Base-by-base conservation (phyloP, 1,140 invertebrate species). In the Neotoxoptera formosana region DNA sequence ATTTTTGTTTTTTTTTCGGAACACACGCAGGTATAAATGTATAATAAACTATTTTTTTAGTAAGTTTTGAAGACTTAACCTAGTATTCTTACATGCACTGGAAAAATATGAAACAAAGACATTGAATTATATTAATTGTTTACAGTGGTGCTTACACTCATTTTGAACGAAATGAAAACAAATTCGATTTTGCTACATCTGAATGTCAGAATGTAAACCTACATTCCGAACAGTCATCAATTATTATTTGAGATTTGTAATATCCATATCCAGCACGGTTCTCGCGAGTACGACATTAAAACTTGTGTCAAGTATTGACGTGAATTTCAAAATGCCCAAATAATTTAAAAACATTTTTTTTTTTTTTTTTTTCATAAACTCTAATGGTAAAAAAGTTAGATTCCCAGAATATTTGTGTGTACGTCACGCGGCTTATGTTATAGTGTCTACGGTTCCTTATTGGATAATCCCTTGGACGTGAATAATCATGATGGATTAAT, bases 401-500 rank as follows among this genome's bases (percentile, higher is more conserved):
- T n/a, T 67, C 11, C n/a, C 17, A 20, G n/a, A 76, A n/a, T 76
- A n/a, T 6, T 17, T n/a, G 25, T 11, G 7, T 9, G 41, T 41
- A 17, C 41, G 41, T 41, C 41, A 83, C 34, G 21, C 34, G 41
- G 20, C 2, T 36, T 41, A 83, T 83, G 23, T 21, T 83, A 83
- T 3, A 20, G 21, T 36, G 4, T 1, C 2, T 4, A 41, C 41
- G 41, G 41, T 41, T 41, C 41, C 41, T 83, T 83, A 21, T 23
- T 25, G 7, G 36, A 9, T 36, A 83, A 83, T 86, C 23, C 41
- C 21, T 9, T 9, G 0, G 36, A 47, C 36, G 47, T 45, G 21
- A 86, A 86, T 86, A 86, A 41, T 86, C 41, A 41, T 47, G 83
- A 30, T 25, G 14, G 60, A 76, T 86, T 47, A 86, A 86, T 86